Base-by-base conservation (phyloP, 2,888 invertebrate species). In the Siphonodentalium dalli region DNA sequence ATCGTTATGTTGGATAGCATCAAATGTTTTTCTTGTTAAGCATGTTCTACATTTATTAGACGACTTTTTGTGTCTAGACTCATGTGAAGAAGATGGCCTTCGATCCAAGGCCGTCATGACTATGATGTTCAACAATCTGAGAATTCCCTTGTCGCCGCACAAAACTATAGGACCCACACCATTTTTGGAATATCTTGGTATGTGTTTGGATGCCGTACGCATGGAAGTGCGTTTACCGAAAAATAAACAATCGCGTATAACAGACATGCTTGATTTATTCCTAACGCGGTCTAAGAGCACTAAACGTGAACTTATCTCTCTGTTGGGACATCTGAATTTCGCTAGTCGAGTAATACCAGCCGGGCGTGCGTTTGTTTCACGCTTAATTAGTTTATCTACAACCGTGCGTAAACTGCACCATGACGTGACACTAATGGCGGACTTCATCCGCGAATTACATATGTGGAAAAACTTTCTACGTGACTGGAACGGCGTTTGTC, bases 1-100 rank as follows among this genome's bases (percentile, higher is more conserved):
- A 33, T 55, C 60, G 20, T 31, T 61, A 4, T 45, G 49, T 41
- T 58, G 60, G 60, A 58, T 62, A 33, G 57, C 62, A 6, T 20
- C 20, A 26, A 21, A 51, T 24, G 59, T 54, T 27, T 56, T 60
- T 37, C 26, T 28, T 1, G 50, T 63, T 11, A 3, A 37, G 1
- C 26, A 44, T 27, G 49, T 59, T 18, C 45, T 60, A 9, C 54
- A 63, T 31, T 23, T 63, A 5, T 37, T 63, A 15, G 59, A 63
- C 43, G 54, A 57, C 26, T 63, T 62, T 38, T 27, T 63, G n/a
- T 45, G 53, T 9, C 28, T 63, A 20, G 52, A 58, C 5, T 4
- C 13, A 18, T 45, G 54, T 5, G 27, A 31, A 9, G 11, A 8
- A 20, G 33, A 34, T 20, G 58, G 55, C 2, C 39, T 56, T 20